A percentile compares a stretch with the other conserved stretches of the same genome.
phyloP scores from a whole-genome alignment of 2,888 invertebrate species.

The Acronicta aceris region DNA sequence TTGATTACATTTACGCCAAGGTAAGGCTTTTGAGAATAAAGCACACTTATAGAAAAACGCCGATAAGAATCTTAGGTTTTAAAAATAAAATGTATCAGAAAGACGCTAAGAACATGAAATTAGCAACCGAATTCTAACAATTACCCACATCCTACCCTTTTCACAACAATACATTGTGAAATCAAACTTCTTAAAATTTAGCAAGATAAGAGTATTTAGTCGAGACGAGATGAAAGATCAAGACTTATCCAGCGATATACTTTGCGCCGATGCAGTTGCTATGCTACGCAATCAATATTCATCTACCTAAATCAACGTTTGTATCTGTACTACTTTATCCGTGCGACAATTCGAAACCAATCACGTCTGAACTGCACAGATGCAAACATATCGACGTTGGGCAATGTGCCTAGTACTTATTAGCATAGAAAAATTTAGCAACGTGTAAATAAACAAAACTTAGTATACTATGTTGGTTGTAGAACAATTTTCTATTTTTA shows the following conservation, averaged over 20 bases:
- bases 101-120: constrained; percentile 56
- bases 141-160: constrained; percentile 47
- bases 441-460: constrained; percentile 13
- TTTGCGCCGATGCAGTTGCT: constrained; percentile 45
- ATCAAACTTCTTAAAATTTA: constrained; percentile 57
- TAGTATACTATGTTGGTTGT: constrained; percentile 11
- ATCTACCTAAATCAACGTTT: constrained; percentile 26
- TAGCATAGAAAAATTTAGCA: constrained; percentile 20
- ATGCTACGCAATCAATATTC: constrained; percentile 25
- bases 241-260: constrained; percentile 31
- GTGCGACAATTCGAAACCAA: constrained; percentile 31
- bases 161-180: constrained; percentile 62
- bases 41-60: constrained; percentile 51
- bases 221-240: constrained; percentile 47
- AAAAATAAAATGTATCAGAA: constrained; percentile 38
- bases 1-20: constrained; percentile 49
- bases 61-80: constrained; percentile 44
- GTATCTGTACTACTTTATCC: constrained; percentile 26
- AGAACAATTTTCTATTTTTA: constrained; percentile 28
- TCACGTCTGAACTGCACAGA: constrained; percentile 29
- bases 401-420: constrained; percentile 4
- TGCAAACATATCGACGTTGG: constrained; percentile 29
- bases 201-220: constrained; percentile 65
- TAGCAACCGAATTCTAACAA: constrained; percentile 61
- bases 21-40: constrained; percentile 44